Base-by-base conservation (phyloP, 1,140 invertebrate species). In the Leptinotarsa texana region DNA sequence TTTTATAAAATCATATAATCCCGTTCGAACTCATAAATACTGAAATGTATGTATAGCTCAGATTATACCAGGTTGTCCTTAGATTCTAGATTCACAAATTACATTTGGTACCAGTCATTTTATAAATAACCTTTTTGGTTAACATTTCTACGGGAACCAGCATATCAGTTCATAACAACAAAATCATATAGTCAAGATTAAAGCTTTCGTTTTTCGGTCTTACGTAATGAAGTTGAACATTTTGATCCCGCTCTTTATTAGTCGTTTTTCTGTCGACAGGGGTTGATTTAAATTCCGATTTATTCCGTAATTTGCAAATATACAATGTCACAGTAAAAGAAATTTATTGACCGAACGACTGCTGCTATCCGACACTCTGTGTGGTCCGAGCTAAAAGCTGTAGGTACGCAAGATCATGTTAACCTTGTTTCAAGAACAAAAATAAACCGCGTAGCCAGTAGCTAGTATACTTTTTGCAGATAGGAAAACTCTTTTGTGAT, bases 241-340 rank as follows among this genome's bases (percentile, higher is more conserved):
- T 57, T 47, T 18, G 15, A 18, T 42, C 18, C 24, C 18, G n/a
- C 2, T 21, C 21, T 33, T 42, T 49, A 42, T n/a, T 68, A 17
- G 8, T 4, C 42, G 11, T 68, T 68, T 68, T 68, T 68, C 15
- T 47, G n/a, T n/a, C 18, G 66, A 42, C 66, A 68, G 42, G 24
- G 18, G 13, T 42, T 18, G 66, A 68, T 18, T 68, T 42, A 47
- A 68, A 42, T 18, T 42, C 66, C n/a, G 24, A 27, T 47, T 68
- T 42, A 68, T 68, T 68, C 18, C n/a, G 24, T 68, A 68, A 68
- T 68, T 68, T 68, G 66, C 66, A 68, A 68, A 68, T 33, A 42
- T 42, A 42, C 66, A 47, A 42, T 68, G 66, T 68, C 66, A 68
- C 66, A 68, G 66, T 47, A 18, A 47, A 68, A 68, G 42, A 68